phyloP scores from a whole-genome alignment of 2,113 vertebrate species.

The Myocastor coypus region DNA sequence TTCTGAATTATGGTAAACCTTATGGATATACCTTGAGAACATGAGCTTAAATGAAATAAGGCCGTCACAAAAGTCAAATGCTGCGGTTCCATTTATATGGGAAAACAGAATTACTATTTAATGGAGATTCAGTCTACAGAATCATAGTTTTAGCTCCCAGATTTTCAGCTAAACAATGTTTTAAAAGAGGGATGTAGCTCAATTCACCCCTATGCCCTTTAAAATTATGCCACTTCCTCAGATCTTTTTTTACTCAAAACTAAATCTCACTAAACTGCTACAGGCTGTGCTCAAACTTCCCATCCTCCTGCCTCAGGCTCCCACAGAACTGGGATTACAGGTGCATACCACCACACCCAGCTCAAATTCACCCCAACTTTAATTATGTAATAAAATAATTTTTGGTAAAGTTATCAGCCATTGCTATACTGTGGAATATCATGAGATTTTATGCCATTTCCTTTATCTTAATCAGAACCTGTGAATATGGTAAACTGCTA shows the following conservation, averaged over 20 bases:
- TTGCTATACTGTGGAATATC: background rate
- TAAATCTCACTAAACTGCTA: background rate
- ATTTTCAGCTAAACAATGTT: background rate
- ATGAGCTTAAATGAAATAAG: background rate
- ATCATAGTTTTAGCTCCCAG: background rate
- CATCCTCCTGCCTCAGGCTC: background rate
- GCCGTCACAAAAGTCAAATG: background rate
- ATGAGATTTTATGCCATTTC: background rate
- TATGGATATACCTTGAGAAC: background rate
- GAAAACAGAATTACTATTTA: background rate
- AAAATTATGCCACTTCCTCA: background rate
- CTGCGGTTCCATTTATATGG: background rate
- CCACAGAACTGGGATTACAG: background rate
- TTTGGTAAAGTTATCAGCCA: constrained; percentile 31
- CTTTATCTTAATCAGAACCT: background rate
- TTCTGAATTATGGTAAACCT: background rate
- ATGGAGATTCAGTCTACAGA: background rate
- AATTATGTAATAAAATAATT: background rate
- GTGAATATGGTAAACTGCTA: background rate
- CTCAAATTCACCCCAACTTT: constrained; percentile 4
- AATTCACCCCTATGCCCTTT: background rate
- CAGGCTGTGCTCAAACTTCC: background rate
- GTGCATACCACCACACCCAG: background rate
- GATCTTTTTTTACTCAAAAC: background rate
- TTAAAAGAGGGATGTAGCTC: background rate